Evolutionary conservation across 2,888 invertebrate genomes (phyloP), one percentile per base, ranked within the genome.

Genomic region (Trilocha varians): DNA sequence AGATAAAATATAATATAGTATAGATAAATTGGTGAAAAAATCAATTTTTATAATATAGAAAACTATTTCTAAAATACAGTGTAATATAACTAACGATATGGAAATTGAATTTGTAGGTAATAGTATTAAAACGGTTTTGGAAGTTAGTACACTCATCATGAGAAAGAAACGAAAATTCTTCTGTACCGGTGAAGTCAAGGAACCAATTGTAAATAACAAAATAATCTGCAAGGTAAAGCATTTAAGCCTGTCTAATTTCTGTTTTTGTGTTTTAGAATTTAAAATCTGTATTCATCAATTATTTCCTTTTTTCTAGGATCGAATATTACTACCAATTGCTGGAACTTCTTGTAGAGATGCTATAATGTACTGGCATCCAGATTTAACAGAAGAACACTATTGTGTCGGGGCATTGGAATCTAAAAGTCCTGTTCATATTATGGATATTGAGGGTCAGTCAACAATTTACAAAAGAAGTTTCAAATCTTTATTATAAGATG

Each of bases 351-450:
- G 84, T 43, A 70, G 84, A 50, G 84, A 85, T 52, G 84, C 84
- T 3, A 79, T 85, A 32, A 82, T 85, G 84, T 84, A 84, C 44
- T 84, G 84, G 84, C 80, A 83, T 48, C 84, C 84, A 11, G 80
- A 83, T 48, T 58, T 84, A 18, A 77, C 76, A 3, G 84, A 85
- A 54, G 84, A 85, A 48, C 84, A 84, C 57, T 85, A 83, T 44
- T 85, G 84, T 46, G 84, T 84, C 1, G 84, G 84, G 1, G 84
- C 84, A 2, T 59, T 85, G 15, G 84, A 85, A 59, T 68, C 82
- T 0, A 79, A 74, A 51, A 73, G 68, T 35, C 57, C 82, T 1
- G 83, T 85, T 11, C 79, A 74, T 43, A 67, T 85, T 13, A 77
- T 80, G 73, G 80, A 82, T 46, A 63, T 78, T 13, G 84, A 84